Base-by-base conservation (phyloP, 2,888 invertebrate species). In the Amphipyra tragopoginis region DNA sequence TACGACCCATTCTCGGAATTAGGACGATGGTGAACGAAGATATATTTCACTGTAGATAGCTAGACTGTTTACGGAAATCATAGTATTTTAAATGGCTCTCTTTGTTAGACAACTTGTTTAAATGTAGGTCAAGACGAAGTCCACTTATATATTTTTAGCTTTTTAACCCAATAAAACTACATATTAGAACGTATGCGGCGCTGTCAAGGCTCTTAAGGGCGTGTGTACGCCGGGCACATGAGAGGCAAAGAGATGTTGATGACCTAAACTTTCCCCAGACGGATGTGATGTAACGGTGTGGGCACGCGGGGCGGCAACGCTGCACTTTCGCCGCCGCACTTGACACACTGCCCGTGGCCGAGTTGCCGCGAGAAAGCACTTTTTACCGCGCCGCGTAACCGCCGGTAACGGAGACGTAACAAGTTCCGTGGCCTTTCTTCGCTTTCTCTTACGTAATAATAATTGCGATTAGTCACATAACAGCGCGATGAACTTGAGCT, bases 301-400 rank as follows among this genome's bases (percentile, higher is more conserved):
- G 82, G 76, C 60, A 82, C 73, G 87, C 88, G 87, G 85, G 85
- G 80, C 87, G 89, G 90, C 92, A 91, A 90, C 93, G 90, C 88
- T 89, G 93, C 90, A 93, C 94, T 93, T 93, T 94, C 93, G 87
- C 90, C 90, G 90, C 79, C 90, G 94, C 93, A 92, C 95, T 94
- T 95, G 94, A 95, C 95, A 94, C 91, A 93, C 88, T 95, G 95
- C 90, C 95, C 94, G 87, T 95, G 95, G 94, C 95, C 94, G 93
- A 92, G 86, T 92, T 93, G 88, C 90, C 90, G 85, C 93, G 92
- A 90, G 93, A 93, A 93, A 94, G 93, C 92, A 92, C 93, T 93
- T 93, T 93, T 93, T 93, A 93, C 93, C 89, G 86, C 89, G 87
- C 80, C 88, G 88, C 90, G 92, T 92, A 92, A 91, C 90, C 83